Evolutionary conservation across 2,113 vertebrate species (phyloP), one percentile per base, ranked within the genome.

Genomic region (Tachysurus fulvidraco): DNA sequence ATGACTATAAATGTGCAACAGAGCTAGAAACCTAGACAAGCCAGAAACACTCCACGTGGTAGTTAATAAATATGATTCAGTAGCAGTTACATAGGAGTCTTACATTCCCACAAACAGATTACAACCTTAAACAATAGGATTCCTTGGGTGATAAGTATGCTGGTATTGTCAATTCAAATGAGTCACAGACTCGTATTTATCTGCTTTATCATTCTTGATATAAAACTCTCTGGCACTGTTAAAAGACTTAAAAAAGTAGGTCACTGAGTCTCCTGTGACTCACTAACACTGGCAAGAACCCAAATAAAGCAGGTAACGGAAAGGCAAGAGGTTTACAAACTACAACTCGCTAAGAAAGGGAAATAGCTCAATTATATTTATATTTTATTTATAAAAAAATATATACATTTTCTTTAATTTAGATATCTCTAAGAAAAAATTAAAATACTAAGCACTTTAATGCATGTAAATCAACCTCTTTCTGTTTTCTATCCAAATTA

Each of bases 251-350:
- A 89, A 30, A 81, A 95, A 95, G 93, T 95, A 95, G 94, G 95
- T 95, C 94, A 95, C 85, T 84, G 89, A 90, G 94, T 94, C 94
- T 95, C 94, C 87, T 90, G 93, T 94, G 94, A 95, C 92, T 95
- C 94, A 94, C 92, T 91, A 91, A 89, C 90, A 89, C 91, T 94
- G 94, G 95, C 94, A 92, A 88, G 92, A 87, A 92, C 93, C 92
- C 93, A 94, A 93, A 91, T 85, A 86, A 89, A 90, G 90, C 92
- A 94, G 94, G 94, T 94, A 94, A 87, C 89, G 88, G 71, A 89
- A 91, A 91, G 91, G 91, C 79, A 79, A 86, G 87, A 89, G 69
- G 12, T 21, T 80, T 64, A 89, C 80, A 69, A 74, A 92, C 77
- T 83, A 60, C 64, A 88, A 84, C 88, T 88, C 87, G 88, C 89